Evolutionary conservation across 2,113 vertebrate genomes (phyloP).

Genomic region (Pheucticus melanocephalus): DNA sequence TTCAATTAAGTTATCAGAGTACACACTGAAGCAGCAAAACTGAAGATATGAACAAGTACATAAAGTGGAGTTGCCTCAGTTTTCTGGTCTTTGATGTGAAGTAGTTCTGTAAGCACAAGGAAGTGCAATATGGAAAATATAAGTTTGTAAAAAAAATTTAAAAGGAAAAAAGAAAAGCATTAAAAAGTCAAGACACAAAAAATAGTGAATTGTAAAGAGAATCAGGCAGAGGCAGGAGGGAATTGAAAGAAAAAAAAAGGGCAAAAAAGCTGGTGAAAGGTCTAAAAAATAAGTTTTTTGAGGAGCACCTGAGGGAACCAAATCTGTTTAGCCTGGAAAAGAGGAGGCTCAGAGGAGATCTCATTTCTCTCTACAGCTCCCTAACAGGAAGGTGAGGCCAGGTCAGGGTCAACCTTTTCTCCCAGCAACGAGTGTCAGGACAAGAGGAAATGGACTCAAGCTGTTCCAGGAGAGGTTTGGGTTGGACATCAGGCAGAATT

Average conservation of each 20-base stretch:
- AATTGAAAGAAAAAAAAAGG: background rate
- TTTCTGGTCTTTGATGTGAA: background rate
- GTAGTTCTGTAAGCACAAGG: background rate
- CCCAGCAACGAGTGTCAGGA: background rate
- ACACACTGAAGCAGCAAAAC: background rate
- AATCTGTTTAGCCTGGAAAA: background rate
- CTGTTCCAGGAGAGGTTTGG: background rate
- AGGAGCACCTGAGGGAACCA: rapidly evolving
- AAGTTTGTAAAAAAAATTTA: background rate
- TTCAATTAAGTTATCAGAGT: background rate
- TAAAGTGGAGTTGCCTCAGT: background rate
- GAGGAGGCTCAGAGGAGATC: background rate
- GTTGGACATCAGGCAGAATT: background rate
- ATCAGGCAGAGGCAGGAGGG: background rate
- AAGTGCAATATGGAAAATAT: background rate
- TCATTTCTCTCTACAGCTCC: background rate
- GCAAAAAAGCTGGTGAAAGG: background rate
- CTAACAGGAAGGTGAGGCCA: background rate
- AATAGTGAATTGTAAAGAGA: background rate
- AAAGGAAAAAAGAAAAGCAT: background rate
- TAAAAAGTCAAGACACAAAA: background rate
- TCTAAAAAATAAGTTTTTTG: background rate
- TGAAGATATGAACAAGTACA: background rate
- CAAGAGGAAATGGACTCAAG: background rate
- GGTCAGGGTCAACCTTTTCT: rapidly evolving